A percentile compares a stretch with the other conserved stretches of the same genome.
These are phyloP conservation scores for Aphaenogaster ashmeadi DNA, from an alignment of 1,140 invertebrate genomes.

Conservation along the genomic window DNA sequence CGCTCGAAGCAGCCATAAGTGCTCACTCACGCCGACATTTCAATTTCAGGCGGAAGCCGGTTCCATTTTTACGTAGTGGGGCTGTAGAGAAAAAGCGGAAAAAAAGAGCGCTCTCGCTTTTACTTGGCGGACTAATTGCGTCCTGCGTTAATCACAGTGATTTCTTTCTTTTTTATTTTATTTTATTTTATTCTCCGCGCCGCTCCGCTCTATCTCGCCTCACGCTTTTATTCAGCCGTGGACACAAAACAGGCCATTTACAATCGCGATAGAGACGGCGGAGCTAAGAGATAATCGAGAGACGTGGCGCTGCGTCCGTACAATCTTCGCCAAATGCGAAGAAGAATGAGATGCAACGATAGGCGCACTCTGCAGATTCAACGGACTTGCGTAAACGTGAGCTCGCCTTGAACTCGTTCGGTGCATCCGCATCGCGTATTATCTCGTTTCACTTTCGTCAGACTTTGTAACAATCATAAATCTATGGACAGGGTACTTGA, in stretches of 20 bases:
- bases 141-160: slow-evolving; percentile 61
- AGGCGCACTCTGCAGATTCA: not conserved
- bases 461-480: not conserved
- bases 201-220: slow-evolving; percentile 15
- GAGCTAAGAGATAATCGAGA: slow-evolving; percentile 47
- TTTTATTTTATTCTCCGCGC: slow-evolving; percentile 25
- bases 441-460: not conserved
- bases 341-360: slow-evolving; percentile 12
- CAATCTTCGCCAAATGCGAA: not conserved
- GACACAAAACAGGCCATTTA: slow-evolving; percentile 54
- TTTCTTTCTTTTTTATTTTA: slow-evolving; percentile 26
- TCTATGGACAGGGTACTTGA: not conserved
- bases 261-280: slow-evolving; percentile 41
- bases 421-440: not conserved
- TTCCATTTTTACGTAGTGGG: slow-evolving; percentile 48
- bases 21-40: slow-evolving; percentile 68
- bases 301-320: not conserved
- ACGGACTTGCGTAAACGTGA: not conserved
- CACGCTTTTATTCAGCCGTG: slow-evolving; percentile 37
- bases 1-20: slow-evolving; percentile 62
- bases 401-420: not conserved
- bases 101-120: slow-evolving; percentile 61
- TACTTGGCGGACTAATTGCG: slow-evolving; percentile 66
- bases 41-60: slow-evolving; percentile 57
- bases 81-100: slow-evolving; percentile 62